These are phyloP conservation scores for Drosophila truncata DNA, from an alignment of 1,140 invertebrate genomes.

Conservation along the genomic window DNA sequence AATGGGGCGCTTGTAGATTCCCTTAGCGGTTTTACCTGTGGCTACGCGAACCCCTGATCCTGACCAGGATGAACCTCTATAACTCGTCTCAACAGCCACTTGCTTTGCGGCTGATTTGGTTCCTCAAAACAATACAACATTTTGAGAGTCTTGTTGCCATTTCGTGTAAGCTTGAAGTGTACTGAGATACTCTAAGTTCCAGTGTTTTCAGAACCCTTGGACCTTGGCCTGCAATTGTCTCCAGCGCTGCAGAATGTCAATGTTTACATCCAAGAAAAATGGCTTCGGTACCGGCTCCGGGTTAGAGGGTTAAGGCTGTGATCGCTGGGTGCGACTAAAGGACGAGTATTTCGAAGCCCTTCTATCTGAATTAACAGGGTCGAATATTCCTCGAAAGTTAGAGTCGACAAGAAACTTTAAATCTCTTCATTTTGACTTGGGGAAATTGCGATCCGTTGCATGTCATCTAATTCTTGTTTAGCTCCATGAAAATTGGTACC, in stretches of 20 bases:
- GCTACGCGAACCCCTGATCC: not conserved
- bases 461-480: too few relatives aligned
- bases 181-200: conserved; percentile 13
- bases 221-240: conserved; percentile 16
- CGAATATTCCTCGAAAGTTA: too few relatives aligned
- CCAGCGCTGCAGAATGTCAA: conserved; percentile 11
- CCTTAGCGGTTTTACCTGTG: not conserved
- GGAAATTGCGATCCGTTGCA: too few relatives aligned
- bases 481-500: too few relatives aligned
- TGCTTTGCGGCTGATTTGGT: not conserved
- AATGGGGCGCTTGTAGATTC: not conserved
- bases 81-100: not conserved
- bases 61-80: not conserved
- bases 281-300: too few relatives aligned
- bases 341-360: too few relatives aligned
- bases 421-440: too few relatives aligned
- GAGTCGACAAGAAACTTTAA: too few relatives aligned
- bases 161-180: not conserved
- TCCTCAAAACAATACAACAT: not conserved
- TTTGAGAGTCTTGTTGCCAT: too few relatives aligned
- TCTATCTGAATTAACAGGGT: too few relatives aligned
- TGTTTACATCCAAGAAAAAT: not conserved
- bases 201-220: conserved; percentile 18
- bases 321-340: too few relatives aligned
- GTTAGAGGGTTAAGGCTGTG: too few relatives aligned